Percentiles rank a stretch among this genome's conserved stretches.
Conservation (phyloP, 2,113 vertebrate genomes). For the Hemibagrus wyckioides region DNA sequence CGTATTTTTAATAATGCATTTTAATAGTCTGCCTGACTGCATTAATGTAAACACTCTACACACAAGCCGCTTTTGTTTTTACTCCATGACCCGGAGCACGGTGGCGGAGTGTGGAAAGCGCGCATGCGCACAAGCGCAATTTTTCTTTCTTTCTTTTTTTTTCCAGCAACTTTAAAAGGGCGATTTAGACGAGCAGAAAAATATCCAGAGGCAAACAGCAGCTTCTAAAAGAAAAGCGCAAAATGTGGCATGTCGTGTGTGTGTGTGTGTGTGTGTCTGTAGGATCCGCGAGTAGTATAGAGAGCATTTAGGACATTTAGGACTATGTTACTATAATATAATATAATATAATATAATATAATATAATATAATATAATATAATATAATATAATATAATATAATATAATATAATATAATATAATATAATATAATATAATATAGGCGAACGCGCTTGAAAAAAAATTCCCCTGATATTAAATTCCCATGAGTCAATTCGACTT, state of each 20-base stretch:
- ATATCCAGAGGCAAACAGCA: slow-evolving; percentile 8
- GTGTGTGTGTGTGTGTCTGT: background rate
- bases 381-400: slow-evolving; percentile 26
- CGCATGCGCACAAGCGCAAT: slow-evolving; percentile 52
- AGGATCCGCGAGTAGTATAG: background rate
- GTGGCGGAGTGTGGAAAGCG: slow-evolving; percentile 39
- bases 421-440: slow-evolving; percentile 32
- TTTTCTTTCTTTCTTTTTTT: slow-evolving; percentile 42
- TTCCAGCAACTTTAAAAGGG: slow-evolving; percentile 63
- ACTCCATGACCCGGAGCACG: slow-evolving; percentile 60
- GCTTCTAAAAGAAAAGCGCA: background rate
- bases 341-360: slow-evolving; percentile 21
- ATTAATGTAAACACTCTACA: slow-evolving; percentile 11
- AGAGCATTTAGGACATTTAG: background rate
- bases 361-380: slow-evolving; percentile 31
- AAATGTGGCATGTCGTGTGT: background rate
- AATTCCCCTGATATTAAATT: background rate
- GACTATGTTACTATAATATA: too few relatives aligned
- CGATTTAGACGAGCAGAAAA: slow-evolving; percentile 48
- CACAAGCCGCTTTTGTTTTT: slow-evolving; percentile 60
- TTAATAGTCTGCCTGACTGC: background rate
- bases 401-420: slow-evolving; percentile 37
- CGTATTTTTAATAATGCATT: background rate
- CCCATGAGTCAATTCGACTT: background rate
- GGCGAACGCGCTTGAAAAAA: background rate